Percentiles rank a stretch among this genome's conserved stretches.
These are phyloP conservation scores for Tychaedon coryphoeus DNA, from an alignment of 2,113 vertebrate genomes.

Conservation along the genomic window DNA sequence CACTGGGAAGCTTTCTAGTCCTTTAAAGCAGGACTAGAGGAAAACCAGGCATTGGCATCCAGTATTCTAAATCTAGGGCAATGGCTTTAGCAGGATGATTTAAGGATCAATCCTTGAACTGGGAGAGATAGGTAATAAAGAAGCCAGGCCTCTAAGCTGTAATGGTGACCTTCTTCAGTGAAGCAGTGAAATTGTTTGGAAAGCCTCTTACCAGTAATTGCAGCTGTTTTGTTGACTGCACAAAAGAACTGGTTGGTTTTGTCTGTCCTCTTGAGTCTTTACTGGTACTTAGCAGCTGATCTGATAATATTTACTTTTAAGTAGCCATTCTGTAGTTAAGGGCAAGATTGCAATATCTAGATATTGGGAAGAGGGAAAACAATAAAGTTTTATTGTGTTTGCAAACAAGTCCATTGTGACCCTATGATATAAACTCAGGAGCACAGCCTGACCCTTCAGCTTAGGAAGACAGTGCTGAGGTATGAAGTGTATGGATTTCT, in stretches of 20 bases:
- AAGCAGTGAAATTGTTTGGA: not conserved
- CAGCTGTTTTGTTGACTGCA: not conserved
- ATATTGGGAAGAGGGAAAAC: not conserved
- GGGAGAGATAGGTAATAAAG: not conserved
- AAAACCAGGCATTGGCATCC: not conserved
- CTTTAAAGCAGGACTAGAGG: not conserved
- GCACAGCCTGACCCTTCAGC: not conserved
- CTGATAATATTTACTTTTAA: not conserved
- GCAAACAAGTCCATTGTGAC: not conserved
- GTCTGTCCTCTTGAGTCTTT: not conserved
- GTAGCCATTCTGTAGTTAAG: not conserved
- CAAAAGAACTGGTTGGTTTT: not conserved
- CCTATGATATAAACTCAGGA: not conserved
- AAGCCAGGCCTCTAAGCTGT: not conserved
- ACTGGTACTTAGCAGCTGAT: not conserved
- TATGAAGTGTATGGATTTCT: not conserved
- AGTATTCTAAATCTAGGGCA: not conserved
- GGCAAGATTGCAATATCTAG: not conserved
- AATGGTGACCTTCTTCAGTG: not conserved
- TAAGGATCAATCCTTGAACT: not conserved
- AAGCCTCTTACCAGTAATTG: not conserved
- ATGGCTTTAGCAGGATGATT: not conserved
- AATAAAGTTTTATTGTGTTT: not conserved
- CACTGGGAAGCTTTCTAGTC: not conserved
- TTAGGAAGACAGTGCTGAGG: not conserved